A percentile compares a stretch with the other conserved stretches of the same genome.
Conservation (phyloP, 1,140 invertebrate genomes). For the Wiebesia pumilae region DNA sequence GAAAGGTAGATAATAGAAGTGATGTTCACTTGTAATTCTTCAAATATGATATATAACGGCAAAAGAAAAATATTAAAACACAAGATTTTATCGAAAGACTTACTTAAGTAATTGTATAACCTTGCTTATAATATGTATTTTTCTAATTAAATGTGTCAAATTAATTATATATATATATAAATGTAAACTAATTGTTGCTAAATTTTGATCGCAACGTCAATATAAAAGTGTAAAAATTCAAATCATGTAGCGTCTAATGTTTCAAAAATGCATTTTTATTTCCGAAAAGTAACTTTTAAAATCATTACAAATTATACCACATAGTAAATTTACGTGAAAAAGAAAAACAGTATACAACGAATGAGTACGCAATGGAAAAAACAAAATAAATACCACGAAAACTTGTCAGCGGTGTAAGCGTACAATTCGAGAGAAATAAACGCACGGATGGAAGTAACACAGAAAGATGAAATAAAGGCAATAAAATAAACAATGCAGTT, state of each 20-base stretch:
- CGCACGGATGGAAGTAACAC: not conserved
- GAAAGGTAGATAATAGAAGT: no score
- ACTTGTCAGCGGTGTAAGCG: not conserved
- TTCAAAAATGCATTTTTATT: not conserved
- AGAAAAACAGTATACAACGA: not conserved
- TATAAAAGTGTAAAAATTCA: not conserved
- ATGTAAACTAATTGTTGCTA: no score
- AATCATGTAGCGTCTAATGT: not conserved
- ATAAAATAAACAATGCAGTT: slow-evolving; percentile 23
- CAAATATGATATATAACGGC: no score
- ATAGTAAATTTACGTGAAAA: not conserved
- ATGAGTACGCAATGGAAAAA: not conserved
- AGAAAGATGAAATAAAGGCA: slow-evolving; percentile 36
- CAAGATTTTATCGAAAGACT: no score
- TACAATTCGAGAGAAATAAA: slow-evolving; percentile 11
- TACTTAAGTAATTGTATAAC: no score
- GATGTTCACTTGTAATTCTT: no score
- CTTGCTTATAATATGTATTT: no score
- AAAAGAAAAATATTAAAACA: no score
- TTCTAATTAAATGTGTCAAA: no score
- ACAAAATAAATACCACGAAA: slow-evolving; percentile 15
- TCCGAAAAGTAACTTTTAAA: not conserved
- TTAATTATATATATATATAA: no score
- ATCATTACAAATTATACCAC: not conserved
- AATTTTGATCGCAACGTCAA: not conserved